Percentiles rank a stretch among this genome's conserved stretches.
These are phyloP conservation scores for Notodonta ziczac DNA, from an alignment of 2,888 invertebrate species.

Conservation along the genomic window DNA sequence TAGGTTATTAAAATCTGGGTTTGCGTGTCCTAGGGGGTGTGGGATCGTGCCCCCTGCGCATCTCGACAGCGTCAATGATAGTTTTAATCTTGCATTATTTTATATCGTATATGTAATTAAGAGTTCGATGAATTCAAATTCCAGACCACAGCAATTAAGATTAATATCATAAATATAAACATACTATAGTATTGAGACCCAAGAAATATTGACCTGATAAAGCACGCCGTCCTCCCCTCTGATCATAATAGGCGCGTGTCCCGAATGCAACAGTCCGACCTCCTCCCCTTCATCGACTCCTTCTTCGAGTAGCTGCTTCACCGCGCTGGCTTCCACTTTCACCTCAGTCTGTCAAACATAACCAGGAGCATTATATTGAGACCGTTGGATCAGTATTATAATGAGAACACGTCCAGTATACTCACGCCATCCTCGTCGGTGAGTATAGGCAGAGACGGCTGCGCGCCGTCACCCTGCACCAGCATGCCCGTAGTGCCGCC, in stretches of 20 bases:
- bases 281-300: conserved; percentile 73
- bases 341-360: conserved; percentile 58
- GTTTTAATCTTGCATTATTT: no score
- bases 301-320: conserved; percentile 82
- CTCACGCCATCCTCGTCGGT: conserved; percentile 80
- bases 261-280: conserved; percentile 64
- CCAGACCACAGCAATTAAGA: no score
- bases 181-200: no score
- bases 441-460: conserved; percentile 75
- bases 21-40: no score
- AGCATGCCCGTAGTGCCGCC: conserved; percentile 87
- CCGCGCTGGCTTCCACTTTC: conserved; percentile 83
- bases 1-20: no score
- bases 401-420: neutral
- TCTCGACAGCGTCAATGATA: no score
- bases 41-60: no score
- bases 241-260: conserved; percentile 89
- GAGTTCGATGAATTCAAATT: no score
- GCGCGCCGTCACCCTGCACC: conserved; percentile 78
- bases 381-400: neutral
- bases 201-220: conserved; percentile 84
- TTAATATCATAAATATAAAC: no score
- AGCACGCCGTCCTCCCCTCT: conserved; percentile 93
- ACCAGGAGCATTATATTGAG: neutral
- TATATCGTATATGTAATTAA: no score